Conservation (phyloP, 1,140 invertebrate genomes). For the Paramacrobiotus metropolitanus region DNA sequence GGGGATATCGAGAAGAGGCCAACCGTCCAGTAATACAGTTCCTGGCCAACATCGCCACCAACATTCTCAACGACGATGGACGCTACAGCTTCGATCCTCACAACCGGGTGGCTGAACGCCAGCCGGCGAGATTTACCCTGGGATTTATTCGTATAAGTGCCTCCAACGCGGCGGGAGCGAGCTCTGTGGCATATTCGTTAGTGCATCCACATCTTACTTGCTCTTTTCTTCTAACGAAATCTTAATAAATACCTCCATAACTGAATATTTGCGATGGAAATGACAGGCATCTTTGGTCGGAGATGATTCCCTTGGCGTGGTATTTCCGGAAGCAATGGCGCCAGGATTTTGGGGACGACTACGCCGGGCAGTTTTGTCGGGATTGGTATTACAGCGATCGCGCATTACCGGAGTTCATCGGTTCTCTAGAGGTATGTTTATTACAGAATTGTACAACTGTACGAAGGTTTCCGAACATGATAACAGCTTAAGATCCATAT, state of each 20-base stretch:
- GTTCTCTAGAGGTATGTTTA: constrained; percentile 11
- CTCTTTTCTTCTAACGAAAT: neutral
- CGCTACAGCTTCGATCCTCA: neutral
- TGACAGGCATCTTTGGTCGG: constrained; percentile 53
- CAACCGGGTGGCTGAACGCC: neutral
- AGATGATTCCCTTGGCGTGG: constrained; percentile 70
- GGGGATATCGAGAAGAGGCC: constrained; percentile 52
- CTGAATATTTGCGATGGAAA: constrained; percentile 9
- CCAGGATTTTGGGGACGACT: constrained; percentile 39
- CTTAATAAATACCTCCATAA: constrained; percentile 9
- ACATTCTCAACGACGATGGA: neutral
- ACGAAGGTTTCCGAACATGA: neutral
- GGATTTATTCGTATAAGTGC: neutral
- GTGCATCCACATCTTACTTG: too few relatives aligned
- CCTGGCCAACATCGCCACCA: neutral
- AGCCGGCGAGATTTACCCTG: neutral
- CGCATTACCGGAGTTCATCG: constrained; percentile 12
- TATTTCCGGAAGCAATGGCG: constrained; percentile 69
- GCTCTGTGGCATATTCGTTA: neutral
- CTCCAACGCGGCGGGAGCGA: neutral
- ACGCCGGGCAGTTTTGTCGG: constrained; percentile 55
- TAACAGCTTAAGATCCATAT: too few relatives aligned
- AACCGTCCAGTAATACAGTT: neutral
- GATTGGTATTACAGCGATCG: constrained; percentile 65
- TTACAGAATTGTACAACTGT: too few relatives aligned